Evolutionary conservation across 30 jellyfish, hydroid and myxozoan species (phyloP).

Genomic region (Catostylus mosaicus): DNA sequence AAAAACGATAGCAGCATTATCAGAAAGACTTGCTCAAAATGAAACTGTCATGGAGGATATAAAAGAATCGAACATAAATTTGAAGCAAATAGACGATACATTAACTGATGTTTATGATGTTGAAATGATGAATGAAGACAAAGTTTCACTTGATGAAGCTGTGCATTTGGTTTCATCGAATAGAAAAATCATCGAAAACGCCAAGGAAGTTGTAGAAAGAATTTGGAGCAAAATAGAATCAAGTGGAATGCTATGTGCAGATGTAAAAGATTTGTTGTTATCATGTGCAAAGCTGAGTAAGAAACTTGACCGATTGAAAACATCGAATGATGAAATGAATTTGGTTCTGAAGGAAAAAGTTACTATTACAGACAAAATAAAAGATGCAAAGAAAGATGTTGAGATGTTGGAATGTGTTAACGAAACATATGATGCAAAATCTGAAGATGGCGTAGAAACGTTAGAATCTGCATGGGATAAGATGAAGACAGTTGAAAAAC

Average conservation of each 20-base stretch:
- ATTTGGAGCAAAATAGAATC: conserved; percentile 8
- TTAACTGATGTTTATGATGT: not conserved
- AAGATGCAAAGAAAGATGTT: not conserved
- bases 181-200: not conserved
- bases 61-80: not conserved
- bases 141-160: not conserved
- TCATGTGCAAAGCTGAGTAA: not conserved
- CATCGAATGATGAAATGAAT: not conserved
- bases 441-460: conserved; percentile 2
- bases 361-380: not conserved
- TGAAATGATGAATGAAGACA: not conserved
- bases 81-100: not conserved
- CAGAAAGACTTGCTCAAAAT: not conserved
- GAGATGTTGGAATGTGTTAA: not conserved
- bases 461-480: not conserved
- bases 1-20: not conserved
- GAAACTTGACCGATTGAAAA: not conserved
- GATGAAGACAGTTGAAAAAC: not conserved
- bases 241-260: conserved; percentile 2
- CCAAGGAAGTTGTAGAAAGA: not conserved
- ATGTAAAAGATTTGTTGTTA: conserved; percentile 2
- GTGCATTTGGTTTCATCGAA: not conserved
- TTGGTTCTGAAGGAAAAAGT: not conserved
- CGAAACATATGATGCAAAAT: conserved; percentile 3
- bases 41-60: not conserved